Evolutionary conservation across 2,888 invertebrate species (phyloP).

Genomic region (Lissonota sp.): DNA sequence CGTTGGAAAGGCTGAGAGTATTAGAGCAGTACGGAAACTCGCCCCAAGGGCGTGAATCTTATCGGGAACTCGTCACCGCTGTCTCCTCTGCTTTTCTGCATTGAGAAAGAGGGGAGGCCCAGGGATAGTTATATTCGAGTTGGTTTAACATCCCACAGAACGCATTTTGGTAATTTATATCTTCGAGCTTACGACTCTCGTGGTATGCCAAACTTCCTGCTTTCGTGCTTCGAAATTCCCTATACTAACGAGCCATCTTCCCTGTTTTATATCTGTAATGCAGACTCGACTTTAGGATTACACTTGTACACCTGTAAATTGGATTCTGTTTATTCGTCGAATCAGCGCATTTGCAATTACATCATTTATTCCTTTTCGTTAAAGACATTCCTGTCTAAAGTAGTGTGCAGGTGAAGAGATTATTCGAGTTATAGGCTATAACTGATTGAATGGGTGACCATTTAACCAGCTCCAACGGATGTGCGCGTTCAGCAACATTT

Average conservation of each 20-base stretch:
- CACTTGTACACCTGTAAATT: neutral
- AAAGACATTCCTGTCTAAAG: neutral
- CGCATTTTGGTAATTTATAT: slow-evolving; percentile 61
- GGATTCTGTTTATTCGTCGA: neutral
- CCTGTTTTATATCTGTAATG: neutral
- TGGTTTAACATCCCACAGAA: slow-evolving; percentile 30
- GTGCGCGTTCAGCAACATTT: too few species aligned
- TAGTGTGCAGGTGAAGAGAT: too few species aligned
- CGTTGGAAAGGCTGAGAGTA: slow-evolving; percentile 17
- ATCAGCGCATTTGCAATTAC: neutral
- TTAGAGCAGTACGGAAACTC: slow-evolving; percentile 40
- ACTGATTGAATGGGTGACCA: too few species aligned
- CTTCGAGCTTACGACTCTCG: slow-evolving; percentile 26
- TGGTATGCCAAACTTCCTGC: slow-evolving; percentile 18
- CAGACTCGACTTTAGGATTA: neutral
- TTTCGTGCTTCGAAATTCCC: slow-evolving; percentile 5
- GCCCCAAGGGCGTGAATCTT: slow-evolving; percentile 59
- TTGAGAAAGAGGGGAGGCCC: neutral
- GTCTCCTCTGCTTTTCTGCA: slow-evolving; percentile 35
- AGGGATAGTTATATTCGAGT: slow-evolving; percentile 37
- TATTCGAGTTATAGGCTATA: too few species aligned
- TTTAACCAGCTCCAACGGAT: too few species aligned
- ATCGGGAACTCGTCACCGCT: slow-evolving; percentile 60
- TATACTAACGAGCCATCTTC: neutral
- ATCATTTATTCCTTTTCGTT: neutral